Base-by-base conservation (phyloP, 2,113 vertebrate genomes). In the Centropristis striata region DNA sequence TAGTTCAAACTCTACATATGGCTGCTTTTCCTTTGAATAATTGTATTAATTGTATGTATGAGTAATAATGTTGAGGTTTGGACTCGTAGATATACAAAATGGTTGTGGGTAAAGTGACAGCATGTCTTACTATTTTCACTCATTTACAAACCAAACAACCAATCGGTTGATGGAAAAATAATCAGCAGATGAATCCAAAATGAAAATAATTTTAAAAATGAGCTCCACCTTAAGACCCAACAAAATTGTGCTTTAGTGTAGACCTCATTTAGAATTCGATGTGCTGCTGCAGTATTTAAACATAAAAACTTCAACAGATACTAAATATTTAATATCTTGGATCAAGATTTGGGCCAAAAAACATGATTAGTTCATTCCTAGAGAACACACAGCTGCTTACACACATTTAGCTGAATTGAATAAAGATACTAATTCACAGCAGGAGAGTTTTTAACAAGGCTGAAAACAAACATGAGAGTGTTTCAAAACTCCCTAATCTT, bases 401-500 rank as follows among this genome's bases (percentile, higher is more conserved):
- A 21, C 12, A 42, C 36, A 18, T 50, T 41, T 1, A 50, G 21
- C 25, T 84, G 23, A 25, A 28, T 59, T 8, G 42, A 21, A 46
- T 51, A 71, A 51, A 32, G 42, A 57, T 49, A 7, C n/a, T 3
- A 0, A 54, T 64, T 74, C 59, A 71, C 15, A 81, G 54, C 5
- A 36, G 13, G 54, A 20, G 23, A 72, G 18, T 50, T 51, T 71
- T 65, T 53, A 57, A 25, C 21, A 28, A 75, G 28, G 46, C n/a
- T 28, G 27, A 65, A 60, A 83, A 70, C 18, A n/a, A 77, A 64
- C 36, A 59, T 1, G 53, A 16, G 4, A n/a, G 20, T 41, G 59
- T 47, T 63, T 74, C 50, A 32, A 49, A 66, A 63, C 51, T 20
- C 14, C 21, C 0, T 60, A 54, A 58, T 59, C 32, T 47, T 69